These are phyloP conservation scores for Tinea pellionella DNA, from an alignment of 2,888 invertebrate genomes.

Conservation along the genomic window DNA sequence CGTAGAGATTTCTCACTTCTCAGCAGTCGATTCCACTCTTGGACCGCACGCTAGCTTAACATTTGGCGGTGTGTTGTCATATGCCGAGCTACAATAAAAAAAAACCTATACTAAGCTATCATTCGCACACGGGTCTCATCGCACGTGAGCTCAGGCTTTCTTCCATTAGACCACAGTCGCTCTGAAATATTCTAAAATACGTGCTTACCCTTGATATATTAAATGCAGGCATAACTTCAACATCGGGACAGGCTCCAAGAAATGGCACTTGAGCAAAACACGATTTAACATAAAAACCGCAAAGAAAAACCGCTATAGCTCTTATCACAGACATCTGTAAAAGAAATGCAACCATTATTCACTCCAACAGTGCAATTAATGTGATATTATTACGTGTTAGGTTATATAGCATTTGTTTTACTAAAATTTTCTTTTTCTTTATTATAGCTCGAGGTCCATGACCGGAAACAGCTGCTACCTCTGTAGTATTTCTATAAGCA, in stretches of 20 bases:
- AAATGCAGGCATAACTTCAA: constrained; percentile 71
- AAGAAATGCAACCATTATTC: neutral
- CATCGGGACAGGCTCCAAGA: constrained; percentile 73
- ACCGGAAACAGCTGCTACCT: too few species aligned
- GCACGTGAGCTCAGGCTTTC: too few species aligned
- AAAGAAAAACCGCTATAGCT: constrained; percentile 50
- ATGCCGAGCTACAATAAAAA: neutral
- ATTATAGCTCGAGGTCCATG: too few species aligned
- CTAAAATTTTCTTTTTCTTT: too few species aligned
- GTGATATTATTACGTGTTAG: neutral
- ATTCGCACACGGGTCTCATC: too few species aligned
- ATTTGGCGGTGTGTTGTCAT: too few species aligned
- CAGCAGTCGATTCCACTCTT: neutral
- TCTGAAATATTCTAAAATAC: too few species aligned
- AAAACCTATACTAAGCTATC: too few species aligned
- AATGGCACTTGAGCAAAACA: constrained; percentile 70
- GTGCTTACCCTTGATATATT: constrained; percentile 69
- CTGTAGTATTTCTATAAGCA: too few species aligned
- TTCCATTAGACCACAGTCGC: too few species aligned
- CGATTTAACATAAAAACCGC: constrained; percentile 31
- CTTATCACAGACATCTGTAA: constrained; percentile 55
- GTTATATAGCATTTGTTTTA: neutral
- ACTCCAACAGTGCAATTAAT: neutral
- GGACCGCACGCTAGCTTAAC: neutral
- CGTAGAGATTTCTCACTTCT: too few species aligned